Evolutionary conservation across 2,113 vertebrate species (phyloP).

Genomic region (Pteropus alecto): DNA sequence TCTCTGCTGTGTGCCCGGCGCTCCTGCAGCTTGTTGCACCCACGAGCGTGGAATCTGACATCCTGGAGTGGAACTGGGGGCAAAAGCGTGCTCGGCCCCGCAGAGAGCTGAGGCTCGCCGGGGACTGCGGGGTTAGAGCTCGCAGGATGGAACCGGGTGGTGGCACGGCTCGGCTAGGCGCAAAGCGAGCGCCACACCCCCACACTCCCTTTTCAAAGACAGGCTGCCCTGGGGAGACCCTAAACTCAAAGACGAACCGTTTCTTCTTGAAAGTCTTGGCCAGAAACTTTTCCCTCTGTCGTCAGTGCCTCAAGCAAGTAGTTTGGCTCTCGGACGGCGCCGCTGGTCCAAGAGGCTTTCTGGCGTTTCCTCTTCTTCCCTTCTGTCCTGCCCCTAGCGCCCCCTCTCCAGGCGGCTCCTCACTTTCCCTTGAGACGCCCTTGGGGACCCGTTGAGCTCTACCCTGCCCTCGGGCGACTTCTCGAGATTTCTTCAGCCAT

Average conservation of each 20-base stretch:
- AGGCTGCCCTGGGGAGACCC: background rate
- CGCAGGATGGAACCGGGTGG: background rate
- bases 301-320: background rate
- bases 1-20: background rate
- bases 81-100: background rate
- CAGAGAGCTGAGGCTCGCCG: background rate
- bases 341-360: background rate
- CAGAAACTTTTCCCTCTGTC: conserved; percentile 28
- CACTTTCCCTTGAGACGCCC: background rate
- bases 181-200: background rate
- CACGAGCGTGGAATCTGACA: conserved; percentile 14
- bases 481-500: background rate
- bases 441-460: background rate
- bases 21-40: background rate
- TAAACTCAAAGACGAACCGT: background rate
- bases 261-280: conserved; percentile 3
- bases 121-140: background rate
- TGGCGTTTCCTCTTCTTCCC: background rate
- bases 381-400: background rate
- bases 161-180: background rate
- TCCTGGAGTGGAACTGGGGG: background rate
- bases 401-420: background rate
- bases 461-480: background rate
- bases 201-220: background rate
- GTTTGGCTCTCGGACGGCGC: background rate